Percentiles rank a stretch among this genome's conserved stretches.
Evolutionary conservation across 1,140 invertebrate genomes (phyloP).

Genomic region (Aphelenchoides fujianensis): DNA sequence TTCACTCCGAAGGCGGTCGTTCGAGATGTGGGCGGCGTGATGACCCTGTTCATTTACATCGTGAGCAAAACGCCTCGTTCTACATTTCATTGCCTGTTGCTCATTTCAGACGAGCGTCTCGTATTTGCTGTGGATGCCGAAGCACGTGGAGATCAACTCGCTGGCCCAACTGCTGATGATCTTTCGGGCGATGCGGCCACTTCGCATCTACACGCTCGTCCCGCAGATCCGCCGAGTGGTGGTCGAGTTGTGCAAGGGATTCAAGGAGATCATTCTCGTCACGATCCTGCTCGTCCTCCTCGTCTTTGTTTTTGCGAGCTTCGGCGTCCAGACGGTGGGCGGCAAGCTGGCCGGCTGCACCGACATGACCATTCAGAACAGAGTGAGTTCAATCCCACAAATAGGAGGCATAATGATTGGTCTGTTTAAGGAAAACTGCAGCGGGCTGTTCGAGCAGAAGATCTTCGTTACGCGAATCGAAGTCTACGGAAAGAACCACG

Average conservation of each 20-base stretch:
- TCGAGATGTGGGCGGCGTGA: slow-evolving; percentile 88
- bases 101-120: slow-evolving; percentile 79
- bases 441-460: slow-evolving; percentile 88
- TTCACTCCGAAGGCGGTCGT: slow-evolving; percentile 98
- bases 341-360: slow-evolving; percentile 71
- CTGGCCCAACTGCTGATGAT: slow-evolving; percentile 91
- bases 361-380: slow-evolving; percentile 26
- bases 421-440: slow-evolving; percentile 75
- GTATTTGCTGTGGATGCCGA: slow-evolving; percentile 96
- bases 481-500: slow-evolving; percentile 72
- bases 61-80: slow-evolving; percentile 69
- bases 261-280: slow-evolving; percentile 96
- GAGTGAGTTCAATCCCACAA: slow-evolving; percentile 9
- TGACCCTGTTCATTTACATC: slow-evolving; percentile 95
- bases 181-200: slow-evolving; percentile 85
- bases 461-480: slow-evolving; percentile 98
- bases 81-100: too few species aligned
- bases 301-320: slow-evolving; percentile 98
- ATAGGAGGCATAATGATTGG: too few species aligned
- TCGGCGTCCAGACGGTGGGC: slow-evolving; percentile 94
- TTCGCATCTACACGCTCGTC: slow-evolving; percentile 95
- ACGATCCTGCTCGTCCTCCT: slow-evolving; percentile 90
- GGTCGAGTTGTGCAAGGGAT: slow-evolving; percentile 92
- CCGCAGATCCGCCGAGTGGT: slow-evolving; percentile 99
- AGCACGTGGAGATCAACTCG: slow-evolving; percentile 82